Base-by-base conservation (phyloP, 2,113 vertebrate species). In the Etheostoma cragini region DNA sequence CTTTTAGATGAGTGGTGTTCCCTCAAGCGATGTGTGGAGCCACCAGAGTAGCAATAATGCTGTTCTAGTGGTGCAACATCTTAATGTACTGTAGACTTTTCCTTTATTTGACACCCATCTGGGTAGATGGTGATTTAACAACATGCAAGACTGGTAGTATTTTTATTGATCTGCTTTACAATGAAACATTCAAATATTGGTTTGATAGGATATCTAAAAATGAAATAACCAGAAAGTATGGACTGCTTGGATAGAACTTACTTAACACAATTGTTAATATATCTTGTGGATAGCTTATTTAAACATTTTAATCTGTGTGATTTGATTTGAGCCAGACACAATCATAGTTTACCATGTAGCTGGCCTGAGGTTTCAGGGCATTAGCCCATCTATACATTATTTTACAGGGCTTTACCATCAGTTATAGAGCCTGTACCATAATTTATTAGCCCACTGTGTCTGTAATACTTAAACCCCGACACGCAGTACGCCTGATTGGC, bases 401-500 rank as follows among this genome's bases (percentile, higher is more conserved):
- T 8, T n/a, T 35, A 21, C 1, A 47, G 46, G 17, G 10, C 21
- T 67, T 19, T 4, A 57, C 21, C 42, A 46, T 53, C 64, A 35
- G 8, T 19, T 8, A 52, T 33, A 49, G 17, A 10, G 33, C 5
- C 5, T 58, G 13, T 42, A 19, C 54, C 53, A 19, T 22, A 50
- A 49, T 33, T 7, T n/a, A 16, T 14, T 45, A 3, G 7, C n/a
- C 11, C 56, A 6, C 42, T 49, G 16, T 46, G 53, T 45, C 33
- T 6, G 50, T 42, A 42, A 16, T 17, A 49, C 56, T 64, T 78
- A 12, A 16, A 12, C 8, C 46, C 13, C 76, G 72, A 65, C 57
- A 45, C 30, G 35, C 54, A n/a, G 45, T 64, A 63, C 72, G 84
- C 45, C 52, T 53, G 64, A 46, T 15, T 19, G 35, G 33, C 74